These are phyloP conservation scores for Varanus komodoensis DNA, from an alignment of 2,113 vertebrate species.

Conservation along the genomic window DNA sequence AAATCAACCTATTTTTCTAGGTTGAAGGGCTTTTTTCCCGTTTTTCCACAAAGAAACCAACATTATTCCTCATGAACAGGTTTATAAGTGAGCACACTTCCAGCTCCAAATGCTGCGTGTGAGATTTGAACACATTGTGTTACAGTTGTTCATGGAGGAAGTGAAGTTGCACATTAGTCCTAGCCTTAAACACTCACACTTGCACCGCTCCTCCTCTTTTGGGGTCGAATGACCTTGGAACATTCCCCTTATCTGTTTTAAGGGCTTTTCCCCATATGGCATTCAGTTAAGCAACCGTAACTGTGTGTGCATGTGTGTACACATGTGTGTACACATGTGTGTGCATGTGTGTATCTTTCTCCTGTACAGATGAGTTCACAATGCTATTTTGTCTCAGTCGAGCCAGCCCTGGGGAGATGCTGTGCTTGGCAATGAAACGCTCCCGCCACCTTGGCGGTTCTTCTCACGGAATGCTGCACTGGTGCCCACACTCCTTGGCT, in stretches of 20 bases:
- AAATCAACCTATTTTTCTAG: slow-evolving; percentile 56
- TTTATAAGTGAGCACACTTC: background rate
- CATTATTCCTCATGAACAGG: background rate
- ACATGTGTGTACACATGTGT: background rate
- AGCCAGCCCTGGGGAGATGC: background rate
- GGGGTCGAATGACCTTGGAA: no score
- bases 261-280: no score
- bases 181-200: no score
- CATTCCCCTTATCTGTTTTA: no score
- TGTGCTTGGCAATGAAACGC: background rate
- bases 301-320: slow-evolving; percentile 32
- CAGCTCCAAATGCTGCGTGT: background rate
- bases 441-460: background rate
- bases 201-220: no score
- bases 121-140: background rate
- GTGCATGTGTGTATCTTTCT: background rate
- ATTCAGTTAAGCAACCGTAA: slow-evolving; percentile 43
- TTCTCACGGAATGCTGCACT: background rate
- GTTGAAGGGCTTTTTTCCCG: slow-evolving; percentile 30
- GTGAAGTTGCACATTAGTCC: no score
- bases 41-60: slow-evolving; percentile 48
- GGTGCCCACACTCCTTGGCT: background rate
- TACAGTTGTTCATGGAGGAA: no score
- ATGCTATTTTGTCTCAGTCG: background rate
- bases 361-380: background rate